Base-by-base conservation (phyloP, 2,888 invertebrate genomes). In the Synergus japonicus region DNA sequence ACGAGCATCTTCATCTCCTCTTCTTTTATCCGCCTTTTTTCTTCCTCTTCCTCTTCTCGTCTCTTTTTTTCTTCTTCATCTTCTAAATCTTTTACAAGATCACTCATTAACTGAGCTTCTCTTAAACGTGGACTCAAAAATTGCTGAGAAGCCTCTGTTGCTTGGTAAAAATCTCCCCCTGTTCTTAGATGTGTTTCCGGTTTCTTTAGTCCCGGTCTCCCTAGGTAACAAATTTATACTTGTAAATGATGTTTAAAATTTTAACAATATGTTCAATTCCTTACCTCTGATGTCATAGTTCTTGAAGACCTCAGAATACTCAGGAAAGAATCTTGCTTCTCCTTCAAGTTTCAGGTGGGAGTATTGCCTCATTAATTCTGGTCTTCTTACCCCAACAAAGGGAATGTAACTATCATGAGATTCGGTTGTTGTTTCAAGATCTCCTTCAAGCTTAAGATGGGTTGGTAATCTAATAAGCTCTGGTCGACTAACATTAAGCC, bases 311-410 rank as follows among this genome's bases (percentile, higher is more conserved):
- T 89, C 92, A 66, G 86, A 88, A 83, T 92, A 92, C 87, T 94
- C 94, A 1, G 93, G 93, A 63, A 92, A 82, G 79, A 93, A 90
- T 41, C 86, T 88, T 12, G 93, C 87, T 65, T 93, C 93, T 2
- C 94, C 93, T 85, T 94, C 93, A 66, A 94, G 87, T 83, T 92
- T 93, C 15, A 94, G 88, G 84, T 93, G 93, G 0, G 93, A 93
- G 49, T 90, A 92, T 91, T 85, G 91, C 85, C 86, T 92, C 76
- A 87, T 91, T 84, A 86, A 78, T 78, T 91, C 91, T 12, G 93
- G 93, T 78, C 93, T 91, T 81, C 91, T 89, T 29, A 90, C 91
- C 0, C 92, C 91, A 9, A 92, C 90, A 84, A 92, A 93, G 2
- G 92, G 92, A 12, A 93, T 87, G 86, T 92, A 94, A 54, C 91